Conservation (phyloP, 2,797 vertebrate genomes). For the Hephaestus fuliginosus region DNA sequence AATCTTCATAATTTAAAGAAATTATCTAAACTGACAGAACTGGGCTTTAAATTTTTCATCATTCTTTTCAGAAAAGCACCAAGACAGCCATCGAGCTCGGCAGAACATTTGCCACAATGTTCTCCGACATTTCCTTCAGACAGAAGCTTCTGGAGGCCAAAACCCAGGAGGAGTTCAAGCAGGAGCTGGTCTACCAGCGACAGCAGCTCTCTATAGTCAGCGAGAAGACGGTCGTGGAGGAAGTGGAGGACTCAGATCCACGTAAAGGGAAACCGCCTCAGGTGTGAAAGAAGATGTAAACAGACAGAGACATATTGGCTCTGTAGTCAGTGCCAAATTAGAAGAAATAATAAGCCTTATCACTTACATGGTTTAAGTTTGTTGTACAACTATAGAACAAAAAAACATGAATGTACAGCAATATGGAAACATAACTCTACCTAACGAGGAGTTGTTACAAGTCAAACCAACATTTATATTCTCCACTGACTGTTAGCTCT, state of each 20-base stretch:
- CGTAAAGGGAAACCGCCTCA: constrained; percentile 84
- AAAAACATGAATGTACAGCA: neutral
- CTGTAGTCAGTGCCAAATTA: neutral
- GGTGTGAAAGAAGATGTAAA: constrained; percentile 71
- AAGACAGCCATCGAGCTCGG: constrained; percentile 93
- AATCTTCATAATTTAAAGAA: neutral
- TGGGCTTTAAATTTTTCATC: neutral
- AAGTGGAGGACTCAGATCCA: constrained; percentile 83
- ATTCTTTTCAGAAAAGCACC: constrained; percentile 92
- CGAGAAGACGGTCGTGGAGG: constrained; percentile 75
- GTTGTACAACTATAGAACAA: neutral
- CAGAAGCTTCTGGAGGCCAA: constrained; percentile 92
- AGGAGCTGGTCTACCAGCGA: constrained; percentile 90
- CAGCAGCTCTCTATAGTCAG: constrained; percentile 86
- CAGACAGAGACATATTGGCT: neutral
- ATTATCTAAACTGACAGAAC: neutral
- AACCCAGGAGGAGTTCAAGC: constrained; percentile 94
- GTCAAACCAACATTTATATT: constrained; percentile 41
- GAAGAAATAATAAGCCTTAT: neutral
- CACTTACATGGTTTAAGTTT: neutral
- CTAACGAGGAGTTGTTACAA: constrained; percentile 14
- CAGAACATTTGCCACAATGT: constrained; percentile 94
- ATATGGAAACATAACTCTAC: constrained; percentile 6
- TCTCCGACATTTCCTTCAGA: constrained; percentile 93
- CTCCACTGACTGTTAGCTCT: constrained; percentile 18